Evolutionary conservation across 2,888 invertebrate genomes (phyloP).

Genomic region (Scaptomyza caliginosa): DNA sequence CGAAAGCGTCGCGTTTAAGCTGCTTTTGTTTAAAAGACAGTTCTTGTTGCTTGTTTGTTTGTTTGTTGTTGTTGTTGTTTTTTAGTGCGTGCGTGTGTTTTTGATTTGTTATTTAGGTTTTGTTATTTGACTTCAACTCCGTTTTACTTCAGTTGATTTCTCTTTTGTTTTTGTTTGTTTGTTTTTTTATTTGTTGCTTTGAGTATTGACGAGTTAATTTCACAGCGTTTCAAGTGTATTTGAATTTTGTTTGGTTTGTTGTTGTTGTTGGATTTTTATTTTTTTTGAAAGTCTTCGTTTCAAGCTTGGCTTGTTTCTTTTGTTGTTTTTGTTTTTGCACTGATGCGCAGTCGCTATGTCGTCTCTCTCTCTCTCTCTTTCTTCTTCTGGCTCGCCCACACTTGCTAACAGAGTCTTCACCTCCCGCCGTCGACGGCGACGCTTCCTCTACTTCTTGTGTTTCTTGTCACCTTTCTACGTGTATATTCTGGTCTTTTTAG

Average conservation of each 20-base stretch:
- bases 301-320: slow-evolving; percentile 71
- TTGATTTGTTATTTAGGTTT: slow-evolving; percentile 45
- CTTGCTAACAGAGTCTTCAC: slow-evolving; percentile 28
- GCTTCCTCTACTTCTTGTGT: slow-evolving; percentile 2
- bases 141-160: slow-evolving; percentile 60
- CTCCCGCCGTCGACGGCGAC: slow-evolving; percentile 30
- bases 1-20: slow-evolving; percentile 46
- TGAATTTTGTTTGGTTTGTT: slow-evolving; percentile 74
- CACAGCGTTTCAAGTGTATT: slow-evolving; percentile 72
- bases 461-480: slow-evolving; percentile 22
- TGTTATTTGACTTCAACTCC: slow-evolving; percentile 56
- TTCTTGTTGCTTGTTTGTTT: slow-evolving; percentile 24
- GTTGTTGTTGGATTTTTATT: slow-evolving; percentile 52
- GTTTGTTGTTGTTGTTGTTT: slow-evolving; percentile 13
- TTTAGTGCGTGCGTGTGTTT: slow-evolving; percentile 59
- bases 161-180: slow-evolving; percentile 35
- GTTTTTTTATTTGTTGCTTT: slow-evolving; percentile 67
- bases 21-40: slow-evolving; percentile 27
- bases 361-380: slow-evolving; percentile 42
- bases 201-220: slow-evolving; percentile 80
- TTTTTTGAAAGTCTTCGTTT: slow-evolving; percentile 73
- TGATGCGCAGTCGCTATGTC: slow-evolving; percentile 69
- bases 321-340: slow-evolving; percentile 55
- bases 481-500: slow-evolving; percentile 35
- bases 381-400: slow-evolving; percentile 37